Evolutionary conservation across 2,888 invertebrate genomes (phyloP).

Genomic region (Notodonta dromedarius): DNA sequence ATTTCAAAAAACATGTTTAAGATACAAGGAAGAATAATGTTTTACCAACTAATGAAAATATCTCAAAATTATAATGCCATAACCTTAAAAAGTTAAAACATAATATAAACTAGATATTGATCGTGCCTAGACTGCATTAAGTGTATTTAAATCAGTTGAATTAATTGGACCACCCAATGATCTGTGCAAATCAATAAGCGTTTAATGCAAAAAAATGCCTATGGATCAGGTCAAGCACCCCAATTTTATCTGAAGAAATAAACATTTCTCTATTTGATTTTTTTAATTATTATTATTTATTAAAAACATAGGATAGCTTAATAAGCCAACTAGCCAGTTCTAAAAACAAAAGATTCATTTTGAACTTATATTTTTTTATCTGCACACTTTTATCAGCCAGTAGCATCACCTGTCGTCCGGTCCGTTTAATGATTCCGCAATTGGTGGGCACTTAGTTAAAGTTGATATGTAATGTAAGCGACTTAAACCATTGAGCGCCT

Average conservation of each 20-base stretch:
- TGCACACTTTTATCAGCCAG: not conserved
- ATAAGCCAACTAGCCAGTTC: too few species aligned
- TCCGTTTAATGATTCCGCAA: conserved; percentile 41
- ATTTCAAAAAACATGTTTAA: not conserved
- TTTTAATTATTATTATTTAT: too few species aligned
- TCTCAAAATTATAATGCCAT: too few species aligned
- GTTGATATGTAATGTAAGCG: conserved; percentile 25
- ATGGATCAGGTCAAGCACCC: conserved; percentile 2
- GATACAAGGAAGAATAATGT: not conserved
- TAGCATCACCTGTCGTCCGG: not conserved
- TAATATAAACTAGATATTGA: not conserved
- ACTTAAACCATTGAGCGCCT: conserved; percentile 47
- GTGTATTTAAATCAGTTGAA: not conserved
- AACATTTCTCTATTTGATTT: not conserved
- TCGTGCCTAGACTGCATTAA: not conserved
- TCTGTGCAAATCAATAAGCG: conserved; percentile 1
- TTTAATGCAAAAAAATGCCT: not conserved
- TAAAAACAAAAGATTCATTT: not conserved
- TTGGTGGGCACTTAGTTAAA: conserved; percentile 18
- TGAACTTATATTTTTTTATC: not conserved
- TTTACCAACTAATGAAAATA: too few species aligned
- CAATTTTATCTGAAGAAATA: not conserved
- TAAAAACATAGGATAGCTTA: too few species aligned
- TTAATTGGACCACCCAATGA: conserved; percentile 4
- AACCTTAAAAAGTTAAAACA: not conserved